These are phyloP conservation scores for Sinopyrophorus schimmeli DNA, from an alignment of 2,888 invertebrate genomes.

Conservation along the genomic window DNA sequence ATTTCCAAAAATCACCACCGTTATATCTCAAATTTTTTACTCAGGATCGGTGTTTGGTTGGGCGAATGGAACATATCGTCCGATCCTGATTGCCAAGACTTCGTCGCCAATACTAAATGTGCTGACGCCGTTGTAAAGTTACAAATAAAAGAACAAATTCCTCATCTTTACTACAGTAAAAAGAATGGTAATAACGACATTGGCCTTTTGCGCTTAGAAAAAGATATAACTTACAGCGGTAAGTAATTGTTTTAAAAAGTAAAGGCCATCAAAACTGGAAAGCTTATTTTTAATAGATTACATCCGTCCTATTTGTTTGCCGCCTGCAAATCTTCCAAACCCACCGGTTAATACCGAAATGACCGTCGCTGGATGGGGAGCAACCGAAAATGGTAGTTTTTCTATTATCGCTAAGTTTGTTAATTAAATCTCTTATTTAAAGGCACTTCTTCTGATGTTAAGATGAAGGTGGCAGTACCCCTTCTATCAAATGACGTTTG, in stretches of 20 bases:
- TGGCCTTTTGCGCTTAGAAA: slow-evolving; percentile 1
- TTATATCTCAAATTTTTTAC: background rate
- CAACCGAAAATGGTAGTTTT: slow-evolving; percentile 1
- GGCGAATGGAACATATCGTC: slow-evolving; percentile 1
- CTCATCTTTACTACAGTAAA: slow-evolving; percentile 3
- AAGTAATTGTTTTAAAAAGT: background rate
- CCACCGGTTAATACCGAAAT: background rate
- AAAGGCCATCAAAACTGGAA: background rate
- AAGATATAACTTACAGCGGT: background rate
- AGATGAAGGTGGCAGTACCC: slow-evolving; percentile 8
- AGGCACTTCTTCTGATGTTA: slow-evolving; percentile 3
- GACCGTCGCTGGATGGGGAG: slow-evolving; percentile 9
- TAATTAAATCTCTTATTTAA: background rate
- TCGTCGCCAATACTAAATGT: slow-evolving; percentile 4
- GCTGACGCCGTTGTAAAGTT: slow-evolving; percentile 4
- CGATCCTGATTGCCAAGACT: slow-evolving; percentile 2
- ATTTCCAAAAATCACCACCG: no score
- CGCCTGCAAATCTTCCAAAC: slow-evolving; percentile 3
- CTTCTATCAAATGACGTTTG: slow-evolving; percentile 1
- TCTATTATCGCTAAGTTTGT: background rate
- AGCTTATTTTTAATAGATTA: slow-evolving; percentile 1
- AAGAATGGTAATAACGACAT: slow-evolving; percentile 6
- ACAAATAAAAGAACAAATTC: slow-evolving; percentile 4
- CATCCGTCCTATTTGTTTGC: slow-evolving; percentile 15
- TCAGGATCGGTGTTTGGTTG: slow-evolving; percentile 30